Evolutionary conservation across 1,140 invertebrate species (phyloP), one percentile per base, ranked within the genome.

Genomic region (Drosophila seguyi): DNA sequence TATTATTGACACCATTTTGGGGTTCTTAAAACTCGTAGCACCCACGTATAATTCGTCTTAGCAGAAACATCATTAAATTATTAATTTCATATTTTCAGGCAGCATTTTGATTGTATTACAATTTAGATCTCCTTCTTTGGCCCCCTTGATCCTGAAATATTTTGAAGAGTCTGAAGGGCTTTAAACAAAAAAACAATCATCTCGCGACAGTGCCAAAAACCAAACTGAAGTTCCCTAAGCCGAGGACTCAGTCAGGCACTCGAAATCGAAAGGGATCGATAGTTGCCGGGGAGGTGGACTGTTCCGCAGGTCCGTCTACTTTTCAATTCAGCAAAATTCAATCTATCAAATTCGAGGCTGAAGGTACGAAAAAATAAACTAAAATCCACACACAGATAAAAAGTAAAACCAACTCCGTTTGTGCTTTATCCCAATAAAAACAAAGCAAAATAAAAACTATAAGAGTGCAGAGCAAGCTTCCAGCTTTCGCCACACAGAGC

Each of bases 261-360:
- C 42, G 25, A 52, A 60, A 50, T 50, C 52, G 38, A 36, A 38
- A 25, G 53, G 34, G 36, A 57, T 57, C 34, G 53, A 57, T 55
- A 38, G 52, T 25, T 38, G 34, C 34, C 20, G 20, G 50, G 14
- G 4, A 29, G 47, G 34, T n/a, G 20, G 31, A 22, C 31, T 4
- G 16, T 41, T 31, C 25, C 2, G 59, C 31, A 31, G 25, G 59
- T 60, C 50, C 50, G 71, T 77, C 22, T 18, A 77, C 61, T 68
- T 66, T 66, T 74, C 61, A 63, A 65, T 66, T 75, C 58, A 34
- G 18, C 45, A 53, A 57, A 79, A 86, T 71, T 79, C 78, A 78
- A 86, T 86, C 69, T 86, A 81, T 87, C 75, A 81, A 79, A 75
- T 69, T 50, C 69, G 58, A 44, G 55, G 55, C 27, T 59, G 42